phyloP scores from a whole-genome alignment of 2,888 invertebrate species.

The Macaria notata region DNA sequence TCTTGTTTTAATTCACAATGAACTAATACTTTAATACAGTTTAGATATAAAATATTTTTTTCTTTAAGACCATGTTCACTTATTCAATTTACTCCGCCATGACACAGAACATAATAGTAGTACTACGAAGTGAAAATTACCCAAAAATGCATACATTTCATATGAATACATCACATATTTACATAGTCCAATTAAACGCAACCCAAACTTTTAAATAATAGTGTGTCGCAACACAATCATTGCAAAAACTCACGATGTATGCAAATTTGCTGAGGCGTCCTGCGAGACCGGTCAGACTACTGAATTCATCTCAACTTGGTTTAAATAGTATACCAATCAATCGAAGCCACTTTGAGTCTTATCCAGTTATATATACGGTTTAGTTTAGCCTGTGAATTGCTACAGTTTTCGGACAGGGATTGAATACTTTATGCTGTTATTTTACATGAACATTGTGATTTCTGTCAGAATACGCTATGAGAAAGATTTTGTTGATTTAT shows the following conservation, averaged over 20 bases:
- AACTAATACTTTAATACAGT: too few species aligned
- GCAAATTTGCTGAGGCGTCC: slow-evolving; percentile 47
- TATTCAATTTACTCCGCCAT: too few species aligned
- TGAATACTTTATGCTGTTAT: slow-evolving; percentile 35
- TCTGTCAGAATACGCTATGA: slow-evolving; percentile 30
- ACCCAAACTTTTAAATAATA: slow-evolving; percentile 23
- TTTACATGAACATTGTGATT: slow-evolving; percentile 35
- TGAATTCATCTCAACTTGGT: slow-evolving; percentile 43
- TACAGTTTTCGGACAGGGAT: slow-evolving; percentile 25
- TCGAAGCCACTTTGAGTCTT: slow-evolving; percentile 11
- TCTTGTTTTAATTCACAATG: too few species aligned
- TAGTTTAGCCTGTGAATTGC: slow-evolving; percentile 2
- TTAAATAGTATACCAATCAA: slow-evolving; percentile 27
- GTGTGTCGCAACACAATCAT: slow-evolving; percentile 31
- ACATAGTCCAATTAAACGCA: too few species aligned
- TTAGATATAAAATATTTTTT: too few species aligned
- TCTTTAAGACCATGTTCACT: too few species aligned
- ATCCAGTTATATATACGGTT: slow-evolving; percentile 12
- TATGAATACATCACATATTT: too few species aligned
- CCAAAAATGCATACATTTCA: too few species aligned
- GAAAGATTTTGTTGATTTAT: slow-evolving; percentile 29
- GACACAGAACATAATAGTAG: too few species aligned
- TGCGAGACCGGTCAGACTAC: slow-evolving; percentile 41
- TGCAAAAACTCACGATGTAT: slow-evolving; percentile 45
- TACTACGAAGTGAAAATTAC: too few species aligned